These are phyloP conservation scores for Balearica regulorum DNA, from an alignment of 2,797 vertebrate species.

Conservation along the genomic window DNA sequence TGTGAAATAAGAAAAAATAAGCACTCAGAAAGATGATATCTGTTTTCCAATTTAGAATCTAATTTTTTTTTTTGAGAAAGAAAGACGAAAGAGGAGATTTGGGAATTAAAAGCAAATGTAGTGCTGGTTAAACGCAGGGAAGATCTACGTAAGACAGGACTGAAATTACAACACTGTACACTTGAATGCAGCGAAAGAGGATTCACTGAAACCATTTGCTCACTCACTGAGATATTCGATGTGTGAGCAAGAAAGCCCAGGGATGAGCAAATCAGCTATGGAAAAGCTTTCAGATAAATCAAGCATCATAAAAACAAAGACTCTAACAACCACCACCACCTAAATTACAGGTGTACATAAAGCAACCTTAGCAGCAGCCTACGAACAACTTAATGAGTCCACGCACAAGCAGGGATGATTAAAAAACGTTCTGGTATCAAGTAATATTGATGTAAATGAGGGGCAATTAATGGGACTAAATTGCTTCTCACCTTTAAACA, in stretches of 20 bases:
- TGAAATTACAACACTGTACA: neutral
- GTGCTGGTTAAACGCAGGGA: neutral
- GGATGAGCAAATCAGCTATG: too few relatives aligned
- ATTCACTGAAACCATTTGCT: neutral
- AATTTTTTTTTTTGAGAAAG: neutral
- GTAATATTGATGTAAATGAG: neutral
- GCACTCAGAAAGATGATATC: neutral
- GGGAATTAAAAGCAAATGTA: neutral
- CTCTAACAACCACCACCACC: accelerated
- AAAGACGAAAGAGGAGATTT: neutral
- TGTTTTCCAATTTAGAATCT: neutral
- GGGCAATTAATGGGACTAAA: neutral
- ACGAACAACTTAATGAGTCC: accelerated
- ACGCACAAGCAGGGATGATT: neutral
- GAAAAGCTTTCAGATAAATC: neutral
- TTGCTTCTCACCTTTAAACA: neutral
- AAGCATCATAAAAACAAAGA: neutral
- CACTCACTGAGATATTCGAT: accelerated
- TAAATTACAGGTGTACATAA: neutral
- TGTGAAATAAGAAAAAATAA: neutral
- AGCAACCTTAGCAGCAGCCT: neutral
- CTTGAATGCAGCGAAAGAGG: neutral
- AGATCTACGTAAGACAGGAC: neutral
- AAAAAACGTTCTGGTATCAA: neutral
- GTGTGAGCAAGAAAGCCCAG: neutral